Percentiles rank a stretch among this genome's conserved stretches.
phyloP scores from a whole-genome alignment of 2,797 vertebrate genomes.

The Orientallactaga sibirica region DNA sequence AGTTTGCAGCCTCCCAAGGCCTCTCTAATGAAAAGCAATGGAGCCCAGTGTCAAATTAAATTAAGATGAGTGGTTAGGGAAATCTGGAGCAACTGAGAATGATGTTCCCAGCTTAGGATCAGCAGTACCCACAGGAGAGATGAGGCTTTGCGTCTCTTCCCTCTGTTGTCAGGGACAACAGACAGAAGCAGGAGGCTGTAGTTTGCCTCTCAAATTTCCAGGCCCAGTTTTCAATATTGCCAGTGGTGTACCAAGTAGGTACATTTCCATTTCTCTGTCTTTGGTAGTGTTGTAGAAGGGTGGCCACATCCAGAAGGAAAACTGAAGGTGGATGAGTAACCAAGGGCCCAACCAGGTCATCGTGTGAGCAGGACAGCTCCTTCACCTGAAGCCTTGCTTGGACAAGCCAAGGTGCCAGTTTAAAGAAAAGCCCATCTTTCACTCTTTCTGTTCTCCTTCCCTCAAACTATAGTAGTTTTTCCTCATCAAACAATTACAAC shows the following conservation, averaged over 20 bases:
- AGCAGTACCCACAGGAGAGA: not conserved
- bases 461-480: not conserved
- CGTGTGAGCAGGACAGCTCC: not conserved
- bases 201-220: not conserved
- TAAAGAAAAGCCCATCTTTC: not conserved
- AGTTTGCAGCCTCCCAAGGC: conserved; percentile 63
- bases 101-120: conserved; percentile 37
- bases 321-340: not conserved
- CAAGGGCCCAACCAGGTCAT: not conserved
- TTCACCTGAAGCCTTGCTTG: too few species aligned
- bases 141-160: conserved; percentile 18
- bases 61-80: conserved; percentile 63
- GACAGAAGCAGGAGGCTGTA: not conserved
- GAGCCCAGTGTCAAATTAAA: conserved; percentile 49
- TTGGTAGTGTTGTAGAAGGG: not conserved
- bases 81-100: conserved; percentile 52
- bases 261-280: not conserved
- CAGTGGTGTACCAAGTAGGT: not conserved
- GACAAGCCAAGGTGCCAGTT: not conserved
- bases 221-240: not conserved
- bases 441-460: not conserved
- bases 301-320: not conserved
- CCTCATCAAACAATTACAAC: not conserved
- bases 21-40: conserved; percentile 43
- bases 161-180: not conserved